These are phyloP conservation scores for Orius laevigatus DNA, from an alignment of 1,140 invertebrate genomes.

Conservation along the genomic window DNA sequence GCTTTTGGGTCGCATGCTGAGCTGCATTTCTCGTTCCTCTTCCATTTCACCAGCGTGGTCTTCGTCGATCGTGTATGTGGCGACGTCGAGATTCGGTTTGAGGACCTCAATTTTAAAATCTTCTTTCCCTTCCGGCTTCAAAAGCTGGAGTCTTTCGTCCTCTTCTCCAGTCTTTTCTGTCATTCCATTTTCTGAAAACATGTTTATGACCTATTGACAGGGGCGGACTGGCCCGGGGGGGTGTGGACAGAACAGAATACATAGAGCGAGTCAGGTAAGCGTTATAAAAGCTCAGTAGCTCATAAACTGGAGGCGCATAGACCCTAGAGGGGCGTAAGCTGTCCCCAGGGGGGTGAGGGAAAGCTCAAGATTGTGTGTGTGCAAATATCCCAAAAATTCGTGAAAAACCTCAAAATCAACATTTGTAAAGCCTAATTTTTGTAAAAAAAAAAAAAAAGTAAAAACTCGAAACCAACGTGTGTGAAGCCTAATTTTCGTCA, in stretches of 20 bases:
- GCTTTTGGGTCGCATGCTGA: constrained; percentile 4
- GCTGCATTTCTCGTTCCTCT: constrained; percentile 12
- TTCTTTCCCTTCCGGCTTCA: constrained; percentile 4
- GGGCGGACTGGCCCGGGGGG: too few relatives aligned
- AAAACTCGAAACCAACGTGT: too few relatives aligned
- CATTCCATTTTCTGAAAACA: constrained; percentile 4
- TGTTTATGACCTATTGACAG: too few relatives aligned
- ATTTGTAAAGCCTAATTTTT: too few relatives aligned
- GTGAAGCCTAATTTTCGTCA: too few relatives aligned
- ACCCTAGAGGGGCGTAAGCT: too few relatives aligned
- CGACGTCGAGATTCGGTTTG: constrained; percentile 1
- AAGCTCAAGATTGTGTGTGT: too few relatives aligned
- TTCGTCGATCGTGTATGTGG: constrained; percentile 13
- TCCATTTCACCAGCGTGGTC: constrained; percentile 13
- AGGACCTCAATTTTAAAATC: background rate
- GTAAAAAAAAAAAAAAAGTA: too few relatives aligned
- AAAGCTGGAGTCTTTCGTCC: constrained; percentile 1
- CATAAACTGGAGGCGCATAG: background rate
- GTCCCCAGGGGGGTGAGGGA: too few relatives aligned
- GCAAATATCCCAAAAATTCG: too few relatives aligned
- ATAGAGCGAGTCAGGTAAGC: background rate
- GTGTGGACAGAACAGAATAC: too few relatives aligned
- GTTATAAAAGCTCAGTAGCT: background rate
- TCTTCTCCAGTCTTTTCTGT: background rate
- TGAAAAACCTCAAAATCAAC: too few relatives aligned